Conservation (phyloP, 2,888 invertebrate species). For the Leptarthrus brevirostris region DNA sequence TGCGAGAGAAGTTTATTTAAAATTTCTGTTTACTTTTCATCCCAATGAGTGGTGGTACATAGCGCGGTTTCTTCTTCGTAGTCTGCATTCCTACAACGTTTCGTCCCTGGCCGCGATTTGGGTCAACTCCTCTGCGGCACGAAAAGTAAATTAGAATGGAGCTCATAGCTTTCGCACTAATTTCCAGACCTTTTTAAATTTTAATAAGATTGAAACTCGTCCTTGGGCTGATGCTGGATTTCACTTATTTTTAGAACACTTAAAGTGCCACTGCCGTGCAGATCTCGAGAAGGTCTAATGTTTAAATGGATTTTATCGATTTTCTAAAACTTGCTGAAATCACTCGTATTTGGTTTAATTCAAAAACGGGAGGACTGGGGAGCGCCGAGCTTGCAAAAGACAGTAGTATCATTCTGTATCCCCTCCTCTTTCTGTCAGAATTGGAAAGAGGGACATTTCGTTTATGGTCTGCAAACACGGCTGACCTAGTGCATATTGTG, state of each 20-base stretch:
- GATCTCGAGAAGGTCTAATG: background rate
- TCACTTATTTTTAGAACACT: background rate
- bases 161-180: background rate
- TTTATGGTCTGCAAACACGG: too few relatives aligned
- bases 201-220: constrained; percentile 13
- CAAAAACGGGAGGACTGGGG: too few relatives aligned
- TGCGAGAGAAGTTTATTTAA: background rate
- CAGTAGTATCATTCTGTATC: too few relatives aligned
- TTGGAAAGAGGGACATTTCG: too few relatives aligned
- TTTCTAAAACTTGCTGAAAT: background rate
- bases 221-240: background rate
- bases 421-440: too few relatives aligned
- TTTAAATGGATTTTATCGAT: constrained; percentile 12
- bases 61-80: background rate
- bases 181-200: constrained; percentile 9
- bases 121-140: background rate
- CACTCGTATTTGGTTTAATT: too few relatives aligned
- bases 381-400: too few relatives aligned
- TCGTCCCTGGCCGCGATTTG: background rate
- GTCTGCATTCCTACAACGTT: background rate
- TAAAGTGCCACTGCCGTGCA: background rate
- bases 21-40: constrained; percentile 20
- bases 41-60: background rate
- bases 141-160: background rate
- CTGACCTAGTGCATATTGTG: too few relatives aligned